Percentiles rank a stretch among this genome's conserved stretches.
Conservation (phyloP, 1,140 invertebrate species). For the Ephestia elutella region DNA sequence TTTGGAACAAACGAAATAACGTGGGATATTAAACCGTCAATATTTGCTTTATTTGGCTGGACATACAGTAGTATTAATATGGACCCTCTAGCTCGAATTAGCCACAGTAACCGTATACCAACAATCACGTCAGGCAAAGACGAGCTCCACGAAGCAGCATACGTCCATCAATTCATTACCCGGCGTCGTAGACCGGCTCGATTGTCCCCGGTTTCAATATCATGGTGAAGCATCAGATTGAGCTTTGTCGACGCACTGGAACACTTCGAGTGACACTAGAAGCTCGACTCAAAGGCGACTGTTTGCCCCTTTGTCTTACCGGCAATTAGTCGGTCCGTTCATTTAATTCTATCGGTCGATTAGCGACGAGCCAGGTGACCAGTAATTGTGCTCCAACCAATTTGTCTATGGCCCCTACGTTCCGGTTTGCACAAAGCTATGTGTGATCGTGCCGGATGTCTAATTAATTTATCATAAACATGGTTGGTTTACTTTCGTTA, state of each 20-base stretch:
- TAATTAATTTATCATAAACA: constrained; percentile 4
- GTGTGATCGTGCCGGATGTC: not conserved
- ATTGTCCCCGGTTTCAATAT: constrained; percentile 5
- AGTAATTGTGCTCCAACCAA: constrained; percentile 64
- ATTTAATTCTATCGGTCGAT: constrained; percentile 71
- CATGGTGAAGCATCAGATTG: constrained; percentile 9
- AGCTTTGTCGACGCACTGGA: constrained; percentile 24
- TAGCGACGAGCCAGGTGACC: constrained; percentile 57
- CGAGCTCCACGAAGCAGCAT: constrained; percentile 7
- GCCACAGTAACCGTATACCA: too few species aligned
- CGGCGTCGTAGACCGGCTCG: not conserved
- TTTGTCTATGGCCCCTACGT: constrained; percentile 36
- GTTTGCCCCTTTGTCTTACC: constrained; percentile 71
- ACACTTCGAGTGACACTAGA: constrained; percentile 67
- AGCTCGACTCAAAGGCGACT: constrained; percentile 64
- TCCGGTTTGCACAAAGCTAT: constrained; percentile 25
- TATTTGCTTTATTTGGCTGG: too few species aligned
- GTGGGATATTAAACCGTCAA: too few species aligned
- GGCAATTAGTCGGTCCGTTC: constrained; percentile 70
- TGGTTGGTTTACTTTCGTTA: not conserved
- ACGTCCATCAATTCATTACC: not conserved
- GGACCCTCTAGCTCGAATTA: too few species aligned
- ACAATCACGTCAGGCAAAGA: not conserved
- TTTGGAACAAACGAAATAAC: too few species aligned
- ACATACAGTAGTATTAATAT: too few species aligned